phyloP scores from a whole-genome alignment of 2,113 vertebrate species.

The Nanorana parkeri region DNA sequence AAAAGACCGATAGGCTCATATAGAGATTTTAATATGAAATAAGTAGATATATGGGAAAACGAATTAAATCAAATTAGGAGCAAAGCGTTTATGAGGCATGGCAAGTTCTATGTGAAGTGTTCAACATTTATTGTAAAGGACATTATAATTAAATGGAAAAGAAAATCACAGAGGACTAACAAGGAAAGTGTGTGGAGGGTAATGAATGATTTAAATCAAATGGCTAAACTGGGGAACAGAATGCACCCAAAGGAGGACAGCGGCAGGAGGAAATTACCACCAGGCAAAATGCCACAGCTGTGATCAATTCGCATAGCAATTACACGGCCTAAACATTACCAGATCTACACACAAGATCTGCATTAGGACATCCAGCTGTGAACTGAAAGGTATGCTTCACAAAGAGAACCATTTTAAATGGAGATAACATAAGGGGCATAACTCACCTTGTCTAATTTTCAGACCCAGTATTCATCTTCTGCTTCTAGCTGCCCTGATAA shows the following conservation, averaged over 20 bases:
- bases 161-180: slow-evolving; percentile 43
- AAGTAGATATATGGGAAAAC: slow-evolving; percentile 25
- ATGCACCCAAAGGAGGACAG: slow-evolving; percentile 21
- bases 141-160: slow-evolving; percentile 51
- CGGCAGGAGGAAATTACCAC: slow-evolving; percentile 34
- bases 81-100: slow-evolving; percentile 36
- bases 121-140: slow-evolving; percentile 49
- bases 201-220: slow-evolving; percentile 55
- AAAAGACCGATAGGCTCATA: neutral
- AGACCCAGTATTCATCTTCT: too few species aligned
- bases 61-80: neutral
- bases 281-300: slow-evolving; percentile 50
- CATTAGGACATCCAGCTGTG: neutral
- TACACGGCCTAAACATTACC: slow-evolving; percentile 14
- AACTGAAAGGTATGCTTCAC: neutral
- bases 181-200: slow-evolving; percentile 23
- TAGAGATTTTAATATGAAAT: neutral
- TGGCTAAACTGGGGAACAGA: slow-evolving; percentile 41
- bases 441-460: too few species aligned
- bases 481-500: too few species aligned
- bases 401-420: too few species aligned
- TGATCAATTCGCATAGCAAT: slow-evolving; percentile 43
- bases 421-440: too few species aligned
- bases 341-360: neutral
- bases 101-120: neutral